Evolutionary conservation across 2,113 vertebrate genomes (phyloP).

Genomic region (Prunella himalayana): DNA sequence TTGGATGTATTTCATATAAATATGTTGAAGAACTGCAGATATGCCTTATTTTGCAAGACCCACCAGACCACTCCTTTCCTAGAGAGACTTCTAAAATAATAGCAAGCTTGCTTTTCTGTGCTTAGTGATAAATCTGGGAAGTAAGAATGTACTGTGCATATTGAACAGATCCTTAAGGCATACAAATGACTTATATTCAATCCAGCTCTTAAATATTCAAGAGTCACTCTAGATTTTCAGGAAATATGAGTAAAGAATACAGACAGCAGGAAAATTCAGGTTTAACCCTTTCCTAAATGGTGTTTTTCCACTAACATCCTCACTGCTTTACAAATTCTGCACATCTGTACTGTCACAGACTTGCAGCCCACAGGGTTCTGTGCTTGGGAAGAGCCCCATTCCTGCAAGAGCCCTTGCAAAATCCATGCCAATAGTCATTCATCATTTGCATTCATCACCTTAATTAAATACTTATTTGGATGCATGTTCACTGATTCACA

Average conservation of each 20-base stretch:
- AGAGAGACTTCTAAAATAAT: conserved; percentile 19
- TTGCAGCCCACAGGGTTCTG: neutral
- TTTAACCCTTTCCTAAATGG: neutral
- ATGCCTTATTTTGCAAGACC: neutral
- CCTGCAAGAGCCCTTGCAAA: neutral
- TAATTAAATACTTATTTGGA: neutral
- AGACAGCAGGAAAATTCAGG: neutral
- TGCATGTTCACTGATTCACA: neutral
- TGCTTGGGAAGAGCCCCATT: neutral
- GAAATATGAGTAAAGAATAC: neutral
- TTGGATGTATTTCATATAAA: neutral
- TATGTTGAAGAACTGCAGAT: neutral
- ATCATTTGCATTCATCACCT: neutral
- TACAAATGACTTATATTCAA: neutral
- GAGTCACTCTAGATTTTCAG: neutral
- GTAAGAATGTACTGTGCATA: neutral
- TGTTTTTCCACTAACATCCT: neutral
- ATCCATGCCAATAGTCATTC: neutral
- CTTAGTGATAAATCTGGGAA: neutral
- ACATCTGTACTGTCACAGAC: neutral
- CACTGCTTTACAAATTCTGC: neutral
- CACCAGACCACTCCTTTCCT: neutral
- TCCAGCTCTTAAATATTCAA: neutral
- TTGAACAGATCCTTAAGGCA: neutral
- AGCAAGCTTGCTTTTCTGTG: neutral